Base-by-base conservation (phyloP, 2,797 vertebrate species). In the Cirrhinus molitorella region DNA sequence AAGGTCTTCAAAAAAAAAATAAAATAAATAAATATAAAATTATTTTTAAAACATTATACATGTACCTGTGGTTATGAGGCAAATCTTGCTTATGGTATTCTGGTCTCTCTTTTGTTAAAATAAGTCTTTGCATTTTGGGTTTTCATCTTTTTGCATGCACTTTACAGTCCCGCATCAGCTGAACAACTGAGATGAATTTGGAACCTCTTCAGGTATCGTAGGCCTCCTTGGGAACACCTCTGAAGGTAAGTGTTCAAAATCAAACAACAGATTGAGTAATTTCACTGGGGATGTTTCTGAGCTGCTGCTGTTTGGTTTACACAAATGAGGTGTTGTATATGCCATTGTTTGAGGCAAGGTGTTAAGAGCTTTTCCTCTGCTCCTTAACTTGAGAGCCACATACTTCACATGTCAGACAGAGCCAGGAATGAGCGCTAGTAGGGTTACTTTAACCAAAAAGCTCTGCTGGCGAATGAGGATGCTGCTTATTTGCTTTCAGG, bases 391-490 rank as follows among this genome's bases (percentile, higher is more conserved):
- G 51, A 70, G 51, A 57, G 17, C 23, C 11, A 43, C 21, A 53
- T 53, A 25, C 47, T 40, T 55, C 17, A 80, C 8, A 5, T 73
- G 79, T 59, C 51, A 80, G 12, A 70, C 31, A 9, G 71, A 43
- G 71, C 12, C 16, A 74, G 57, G 8, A 43, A 82, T 55, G n/a
- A 51, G 31, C 0, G 11, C 45, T 65, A 14, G 55, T 25, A 13
- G 43, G 6, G 3, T 65, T 73, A 47, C 55, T 72, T 81, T 13
- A 74, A 65, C 12, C 10, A 21, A 63, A 51, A 47, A 78, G 23
- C 47, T 73, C 57, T 66, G 31, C 28, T 37, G 31, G 37, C 19
- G 45, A 81, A 25, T 49, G 55, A 81, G n/a, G 63, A 65, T 25
- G 43, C 47, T 51, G 19, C 21, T 9, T 45, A n/a, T 73, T 34